These are phyloP conservation scores for Caenorhabditis japonica DNA, from an alignment of 2,888 invertebrate species.

Conservation along the genomic window DNA sequence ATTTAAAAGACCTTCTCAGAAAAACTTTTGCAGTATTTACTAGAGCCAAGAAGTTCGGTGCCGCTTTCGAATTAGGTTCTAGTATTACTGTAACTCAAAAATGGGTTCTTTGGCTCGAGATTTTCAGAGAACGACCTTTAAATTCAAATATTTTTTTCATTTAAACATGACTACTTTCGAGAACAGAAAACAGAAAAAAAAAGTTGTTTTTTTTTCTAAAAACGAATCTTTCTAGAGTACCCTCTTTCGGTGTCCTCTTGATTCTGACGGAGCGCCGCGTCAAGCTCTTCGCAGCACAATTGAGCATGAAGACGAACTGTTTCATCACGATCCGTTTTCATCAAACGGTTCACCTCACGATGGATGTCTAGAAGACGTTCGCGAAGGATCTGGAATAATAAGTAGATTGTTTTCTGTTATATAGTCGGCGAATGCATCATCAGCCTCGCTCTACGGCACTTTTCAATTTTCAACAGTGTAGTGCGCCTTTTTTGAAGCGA, in stretches of 20 bases:
- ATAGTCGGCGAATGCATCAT: too few relatives aligned
- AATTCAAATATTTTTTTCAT: too few relatives aligned
- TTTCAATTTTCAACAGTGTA: too few relatives aligned
- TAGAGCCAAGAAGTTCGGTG: too few relatives aligned
- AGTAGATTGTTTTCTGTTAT: background rate
- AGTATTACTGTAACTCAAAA: too few relatives aligned
- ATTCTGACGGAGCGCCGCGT: conserved; percentile 37
- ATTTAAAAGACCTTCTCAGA: background rate
- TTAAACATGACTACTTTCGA: too few relatives aligned
- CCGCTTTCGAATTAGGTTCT: too few relatives aligned
- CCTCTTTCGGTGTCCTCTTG: conserved; percentile 24
- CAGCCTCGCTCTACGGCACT: too few relatives aligned
- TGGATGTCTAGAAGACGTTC: conserved; percentile 54
- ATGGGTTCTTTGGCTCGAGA: too few relatives aligned
- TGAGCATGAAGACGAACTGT: conserved; percentile 71
- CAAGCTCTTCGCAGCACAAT: conserved; percentile 66
- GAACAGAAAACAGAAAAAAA: conserved; percentile 9
- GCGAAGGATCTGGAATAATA: conserved; percentile 57
- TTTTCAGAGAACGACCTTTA: too few relatives aligned
- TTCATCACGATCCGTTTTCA: conserved; percentile 64
- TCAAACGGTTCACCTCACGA: conserved; percentile 52
- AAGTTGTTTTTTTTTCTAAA: conserved; percentile 14
- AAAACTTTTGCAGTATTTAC: background rate
- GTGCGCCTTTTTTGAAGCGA: too few relatives aligned
- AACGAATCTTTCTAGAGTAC: conserved; percentile 24